Percentiles rank a stretch among this genome's conserved stretches.
phyloP scores from a whole-genome alignment of 2,888 invertebrate species.

The Drosophila ustulata region DNA sequence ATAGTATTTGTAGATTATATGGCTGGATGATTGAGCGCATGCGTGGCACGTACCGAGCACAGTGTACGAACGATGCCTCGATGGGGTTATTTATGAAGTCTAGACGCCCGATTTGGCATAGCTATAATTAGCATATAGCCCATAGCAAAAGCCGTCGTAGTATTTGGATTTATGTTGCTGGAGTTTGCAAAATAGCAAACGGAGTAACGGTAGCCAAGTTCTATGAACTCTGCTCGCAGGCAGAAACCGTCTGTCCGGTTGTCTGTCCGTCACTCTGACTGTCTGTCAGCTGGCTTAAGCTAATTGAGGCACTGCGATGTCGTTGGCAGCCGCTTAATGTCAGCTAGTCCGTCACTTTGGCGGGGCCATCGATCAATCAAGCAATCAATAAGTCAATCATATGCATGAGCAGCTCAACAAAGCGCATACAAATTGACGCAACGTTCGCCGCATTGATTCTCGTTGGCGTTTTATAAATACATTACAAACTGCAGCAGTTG shows the following conservation, averaged over 20 bases:
- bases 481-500: constrained; percentile 33
- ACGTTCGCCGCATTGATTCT: constrained; percentile 36
- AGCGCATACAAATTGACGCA: constrained; percentile 76
- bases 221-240: constrained; percentile 62
- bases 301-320: constrained; percentile 63
- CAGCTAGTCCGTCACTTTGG: constrained; percentile 69
- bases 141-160: constrained; percentile 11
- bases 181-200: not conserved
- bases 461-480: constrained; percentile 55
- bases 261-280: not conserved
- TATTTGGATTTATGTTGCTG: constrained; percentile 17
- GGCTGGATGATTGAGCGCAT: constrained; percentile 44
- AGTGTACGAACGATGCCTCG: constrained; percentile 9
- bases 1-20: constrained; percentile 14
- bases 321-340: constrained; percentile 63
- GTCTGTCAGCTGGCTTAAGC: constrained; percentile 48
- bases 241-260: constrained; percentile 9
- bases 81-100: constrained; percentile 72
- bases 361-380: constrained; percentile 66
- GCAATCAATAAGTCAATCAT: constrained; percentile 78
- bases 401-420: constrained; percentile 69
- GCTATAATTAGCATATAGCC: constrained; percentile 65
- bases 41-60: constrained; percentile 63
- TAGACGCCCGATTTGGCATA: constrained; percentile 73
- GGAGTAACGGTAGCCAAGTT: constrained; percentile 68